Evolutionary conservation across 2,888 invertebrate genomes (phyloP).

Genomic region (Anorthoa munda): DNA sequence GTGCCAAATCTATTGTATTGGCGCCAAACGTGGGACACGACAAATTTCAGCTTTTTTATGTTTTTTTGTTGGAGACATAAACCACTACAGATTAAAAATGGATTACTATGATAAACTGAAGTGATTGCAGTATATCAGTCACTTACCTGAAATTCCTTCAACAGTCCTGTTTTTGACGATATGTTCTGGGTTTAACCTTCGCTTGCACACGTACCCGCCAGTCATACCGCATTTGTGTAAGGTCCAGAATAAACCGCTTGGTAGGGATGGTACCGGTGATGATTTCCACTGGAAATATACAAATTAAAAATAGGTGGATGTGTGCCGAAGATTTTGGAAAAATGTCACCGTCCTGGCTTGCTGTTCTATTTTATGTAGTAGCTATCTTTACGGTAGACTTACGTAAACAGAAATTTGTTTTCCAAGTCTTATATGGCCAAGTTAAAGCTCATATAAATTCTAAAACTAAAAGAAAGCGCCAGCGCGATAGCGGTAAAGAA

Average conservation of each 20-base stretch:
- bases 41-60: not conserved
- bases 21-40: not conserved
- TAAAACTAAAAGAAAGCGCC: not conserved
- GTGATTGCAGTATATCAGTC: not conserved
- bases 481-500: not conserved
- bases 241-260: conserved; percentile 94
- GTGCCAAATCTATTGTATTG: not conserved
- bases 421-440: no score
- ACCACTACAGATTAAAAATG: no score
- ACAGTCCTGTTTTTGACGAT: conserved; percentile 92
- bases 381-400: not conserved
- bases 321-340: not conserved
- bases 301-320: not conserved
- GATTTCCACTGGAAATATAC: conserved; percentile 92
- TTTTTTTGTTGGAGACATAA: not conserved
- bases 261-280: conserved; percentile 92
- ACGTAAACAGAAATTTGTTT: not conserved
- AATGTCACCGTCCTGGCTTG: no score
- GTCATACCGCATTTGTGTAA: conserved; percentile 91
- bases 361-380: no score
- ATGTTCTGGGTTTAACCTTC: conserved; percentile 83
- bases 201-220: conserved; percentile 93
- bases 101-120: not conserved
- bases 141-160: conserved; percentile 87
- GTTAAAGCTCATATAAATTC: not conserved